These are phyloP conservation scores for Eumacrocentrus americanus DNA, from an alignment of 2,888 invertebrate genomes.

Conservation along the genomic window DNA sequence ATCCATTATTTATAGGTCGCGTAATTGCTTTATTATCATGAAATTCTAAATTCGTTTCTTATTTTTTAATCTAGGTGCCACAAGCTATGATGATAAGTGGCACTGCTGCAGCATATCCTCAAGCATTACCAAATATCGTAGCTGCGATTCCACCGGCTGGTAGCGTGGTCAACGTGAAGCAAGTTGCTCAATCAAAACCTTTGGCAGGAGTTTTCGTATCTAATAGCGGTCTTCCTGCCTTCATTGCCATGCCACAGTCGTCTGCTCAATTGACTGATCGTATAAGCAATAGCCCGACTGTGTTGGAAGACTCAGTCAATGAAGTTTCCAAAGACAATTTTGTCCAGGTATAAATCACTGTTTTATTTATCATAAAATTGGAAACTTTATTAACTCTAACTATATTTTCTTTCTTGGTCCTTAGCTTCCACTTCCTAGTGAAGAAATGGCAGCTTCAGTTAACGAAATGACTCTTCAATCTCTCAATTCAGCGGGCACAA, in stretches of 20 bases:
- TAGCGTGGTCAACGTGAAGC: slow-evolving; percentile 35
- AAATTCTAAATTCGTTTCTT: too few species aligned
- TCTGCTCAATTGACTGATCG: slow-evolving; percentile 53
- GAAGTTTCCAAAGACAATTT: slow-evolving; percentile 55
- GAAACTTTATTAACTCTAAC: background rate
- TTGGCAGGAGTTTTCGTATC: slow-evolving; percentile 31
- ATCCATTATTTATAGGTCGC: too few species aligned
- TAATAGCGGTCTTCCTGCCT: slow-evolving; percentile 48
- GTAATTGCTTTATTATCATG: too few species aligned
- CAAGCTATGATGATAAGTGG: slow-evolving; percentile 35
- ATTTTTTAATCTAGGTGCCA: slow-evolving; percentile 38
- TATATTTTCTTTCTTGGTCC: too few species aligned
- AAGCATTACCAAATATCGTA: slow-evolving; percentile 41
- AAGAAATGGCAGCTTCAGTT: slow-evolving; percentile 50
- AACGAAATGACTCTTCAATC: slow-evolving; percentile 55
- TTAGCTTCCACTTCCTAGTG: slow-evolving; percentile 53
- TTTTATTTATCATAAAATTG: background rate
- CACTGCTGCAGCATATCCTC: slow-evolving; percentile 8
- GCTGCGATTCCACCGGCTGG: slow-evolving; percentile 45
- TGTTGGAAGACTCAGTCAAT: slow-evolving; percentile 52
- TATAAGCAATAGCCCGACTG: slow-evolving; percentile 51
- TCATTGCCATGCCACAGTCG: slow-evolving; percentile 56
- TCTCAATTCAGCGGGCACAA: slow-evolving; percentile 45
- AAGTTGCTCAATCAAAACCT: slow-evolving; percentile 33
- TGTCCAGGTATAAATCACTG: slow-evolving; percentile 8